Percentiles rank a stretch among this genome's conserved stretches.
Evolutionary conservation across 2,888 invertebrate genomes (phyloP).

Genomic region (Spisula solida): DNA sequence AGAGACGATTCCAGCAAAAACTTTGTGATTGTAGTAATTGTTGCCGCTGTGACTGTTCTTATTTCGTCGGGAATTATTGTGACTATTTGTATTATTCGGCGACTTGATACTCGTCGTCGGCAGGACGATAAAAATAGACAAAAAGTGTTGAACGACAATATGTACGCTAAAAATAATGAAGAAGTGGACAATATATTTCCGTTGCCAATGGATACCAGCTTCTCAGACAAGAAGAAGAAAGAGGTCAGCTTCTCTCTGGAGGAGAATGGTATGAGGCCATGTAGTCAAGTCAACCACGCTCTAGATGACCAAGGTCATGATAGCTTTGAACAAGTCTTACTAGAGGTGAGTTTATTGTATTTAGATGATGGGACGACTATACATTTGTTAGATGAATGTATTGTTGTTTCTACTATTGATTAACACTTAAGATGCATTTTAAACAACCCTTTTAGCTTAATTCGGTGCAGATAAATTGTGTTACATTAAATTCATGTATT

Average conservation of each 20-base stretch:
- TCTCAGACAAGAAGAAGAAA: conserved; percentile 72
- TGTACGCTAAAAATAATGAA: conserved; percentile 70
- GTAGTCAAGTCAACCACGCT: conserved; percentile 36
- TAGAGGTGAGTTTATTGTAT: conserved; percentile 54
- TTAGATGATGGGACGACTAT: background rate
- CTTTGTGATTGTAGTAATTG: conserved; percentile 72
- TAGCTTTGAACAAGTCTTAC: conserved; percentile 62
- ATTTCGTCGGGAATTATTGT: conserved; percentile 73
- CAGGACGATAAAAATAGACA: conserved; percentile 46
- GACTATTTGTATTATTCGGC: conserved; percentile 74
- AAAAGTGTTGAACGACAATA: conserved; percentile 66
- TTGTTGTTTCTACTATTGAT: background rate
- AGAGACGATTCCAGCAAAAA: conserved; percentile 58
- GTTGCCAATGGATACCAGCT: conserved; percentile 66
- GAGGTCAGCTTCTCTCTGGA: conserved; percentile 76
- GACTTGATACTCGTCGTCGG: conserved; percentile 62
- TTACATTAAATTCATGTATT: too few relatives aligned
- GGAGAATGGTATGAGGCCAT: conserved; percentile 49
- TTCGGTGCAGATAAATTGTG: too few relatives aligned
- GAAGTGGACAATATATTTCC: conserved; percentile 71
- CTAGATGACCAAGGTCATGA: conserved; percentile 53
- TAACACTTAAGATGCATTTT: too few relatives aligned
- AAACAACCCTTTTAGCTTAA: too few relatives aligned
- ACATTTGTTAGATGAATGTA: background rate
- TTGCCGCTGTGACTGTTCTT: conserved; percentile 71